Conservation (phyloP, 1,140 invertebrate genomes). For the Drosophila melanica region DNA sequence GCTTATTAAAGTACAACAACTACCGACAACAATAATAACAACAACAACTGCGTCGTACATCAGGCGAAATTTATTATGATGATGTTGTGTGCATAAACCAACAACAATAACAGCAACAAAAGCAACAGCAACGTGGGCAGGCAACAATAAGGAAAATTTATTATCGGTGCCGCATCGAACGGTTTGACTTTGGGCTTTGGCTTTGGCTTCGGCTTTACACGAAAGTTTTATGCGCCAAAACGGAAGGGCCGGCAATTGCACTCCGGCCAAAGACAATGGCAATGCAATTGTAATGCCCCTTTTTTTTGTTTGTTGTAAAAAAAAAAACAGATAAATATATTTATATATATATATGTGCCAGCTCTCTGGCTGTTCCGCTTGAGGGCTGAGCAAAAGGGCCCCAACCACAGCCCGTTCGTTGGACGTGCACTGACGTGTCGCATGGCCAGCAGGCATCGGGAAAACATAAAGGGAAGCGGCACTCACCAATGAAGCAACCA, state of each 20-base stretch:
- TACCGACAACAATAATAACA: conserved; percentile 26
- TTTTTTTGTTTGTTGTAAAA: conserved; percentile 14
- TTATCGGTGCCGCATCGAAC: conserved; percentile 78
- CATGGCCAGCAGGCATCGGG: not conserved
- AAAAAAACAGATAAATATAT: not conserved
- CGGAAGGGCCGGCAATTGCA: conserved; percentile 72
- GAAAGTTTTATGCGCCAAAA: conserved; percentile 53
- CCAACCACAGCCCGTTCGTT: conserved; percentile 11
- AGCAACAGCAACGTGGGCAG: conserved; percentile 47
- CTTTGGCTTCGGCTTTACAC: conserved; percentile 40
- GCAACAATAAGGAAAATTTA: conserved; percentile 79
- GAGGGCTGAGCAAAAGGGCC: conserved; percentile 18
- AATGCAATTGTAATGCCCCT: conserved; percentile 66
- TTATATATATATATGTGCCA: not conserved
- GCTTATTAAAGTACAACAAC: conserved; percentile 78
- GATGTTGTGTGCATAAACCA: conserved; percentile 72
- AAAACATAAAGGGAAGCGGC: conserved; percentile 18
- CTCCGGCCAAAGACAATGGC: conserved; percentile 58
- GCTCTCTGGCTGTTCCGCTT: conserved; percentile 26
- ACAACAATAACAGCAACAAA: conserved; percentile 47
- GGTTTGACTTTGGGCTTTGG: conserved; percentile 62
- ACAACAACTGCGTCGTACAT: conserved; percentile 56
- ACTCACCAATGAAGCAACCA: conserved; percentile 29
- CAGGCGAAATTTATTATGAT: conserved; percentile 81
- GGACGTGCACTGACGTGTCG: conserved; percentile 15